phyloP scores from a whole-genome alignment of 2,888 invertebrate species.

The Pollenia amentaria region DNA sequence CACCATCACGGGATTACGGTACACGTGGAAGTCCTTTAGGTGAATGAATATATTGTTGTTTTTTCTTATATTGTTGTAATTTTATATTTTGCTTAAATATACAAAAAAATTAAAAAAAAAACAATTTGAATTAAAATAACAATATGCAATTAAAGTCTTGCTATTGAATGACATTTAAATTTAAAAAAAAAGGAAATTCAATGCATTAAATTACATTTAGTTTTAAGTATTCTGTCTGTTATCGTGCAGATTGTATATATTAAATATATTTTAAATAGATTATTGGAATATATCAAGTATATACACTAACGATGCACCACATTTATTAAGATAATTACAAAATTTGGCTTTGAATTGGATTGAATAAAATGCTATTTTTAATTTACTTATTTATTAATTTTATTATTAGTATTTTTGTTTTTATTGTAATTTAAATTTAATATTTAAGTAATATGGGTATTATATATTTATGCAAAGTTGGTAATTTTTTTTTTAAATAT shows the following conservation, averaged over 20 bases:
- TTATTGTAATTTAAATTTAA: constrained; percentile 4
- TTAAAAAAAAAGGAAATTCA: not conserved
- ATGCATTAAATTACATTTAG: not conserved
- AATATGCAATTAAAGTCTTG: constrained; percentile 35
- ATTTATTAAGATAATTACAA: constrained; percentile 29
- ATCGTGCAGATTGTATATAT: constrained; percentile 68
- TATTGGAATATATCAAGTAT: not conserved
- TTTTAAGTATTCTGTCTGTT: constrained; percentile 63
- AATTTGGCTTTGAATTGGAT: constrained; percentile 74
- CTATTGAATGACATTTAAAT: constrained; percentile 11
- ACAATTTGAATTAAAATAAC: not conserved
- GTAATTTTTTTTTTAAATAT: no score
- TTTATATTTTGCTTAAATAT: constrained; percentile 47
- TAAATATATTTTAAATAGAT: constrained; percentile 20
- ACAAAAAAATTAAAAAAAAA: not conserved
- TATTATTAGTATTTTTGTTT: no score
- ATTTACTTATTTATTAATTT: not conserved
- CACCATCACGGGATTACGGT: constrained; percentile 92
- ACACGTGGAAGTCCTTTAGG: constrained; percentile 87
- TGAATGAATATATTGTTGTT: constrained; percentile 80
- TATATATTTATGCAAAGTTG: not conserved
- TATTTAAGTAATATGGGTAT: not conserved
- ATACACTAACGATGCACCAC: not conserved
- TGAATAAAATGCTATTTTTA: constrained; percentile 55
- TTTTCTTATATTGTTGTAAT: constrained; percentile 20